Evolutionary conservation across 2,888 invertebrate species (phyloP).

Genomic region (Lucinisca nassula): DNA sequence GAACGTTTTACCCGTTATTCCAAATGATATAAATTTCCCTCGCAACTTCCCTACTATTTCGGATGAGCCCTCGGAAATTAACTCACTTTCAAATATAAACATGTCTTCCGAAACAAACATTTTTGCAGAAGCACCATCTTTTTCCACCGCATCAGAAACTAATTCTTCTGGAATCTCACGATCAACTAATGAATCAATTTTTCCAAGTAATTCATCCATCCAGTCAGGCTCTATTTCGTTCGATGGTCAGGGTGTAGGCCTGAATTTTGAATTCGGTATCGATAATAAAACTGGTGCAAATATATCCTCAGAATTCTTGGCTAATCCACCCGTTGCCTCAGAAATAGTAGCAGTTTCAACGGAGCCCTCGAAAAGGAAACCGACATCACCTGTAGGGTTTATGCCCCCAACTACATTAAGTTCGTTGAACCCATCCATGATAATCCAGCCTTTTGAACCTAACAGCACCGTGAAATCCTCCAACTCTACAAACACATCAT

Average conservation of each 20-base stretch:
- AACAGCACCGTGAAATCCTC: too few relatives aligned
- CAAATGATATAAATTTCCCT: not conserved
- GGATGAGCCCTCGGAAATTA: not conserved
- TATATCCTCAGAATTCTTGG: not conserved
- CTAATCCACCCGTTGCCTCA: not conserved
- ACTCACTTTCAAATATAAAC: not conserved
- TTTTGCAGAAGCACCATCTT: not conserved
- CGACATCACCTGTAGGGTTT: not conserved
- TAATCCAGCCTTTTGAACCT: not conserved
- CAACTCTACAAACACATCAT: too few relatives aligned
- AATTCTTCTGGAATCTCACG: not conserved
- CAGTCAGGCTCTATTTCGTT: not conserved
- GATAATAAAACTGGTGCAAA: not conserved
- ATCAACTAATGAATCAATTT: not conserved
- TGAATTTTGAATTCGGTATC: not conserved
- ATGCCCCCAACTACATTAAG: not conserved
- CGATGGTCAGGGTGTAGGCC: not conserved
- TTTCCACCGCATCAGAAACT: not conserved
- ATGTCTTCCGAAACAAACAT: not conserved
- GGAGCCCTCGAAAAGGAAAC: not conserved
- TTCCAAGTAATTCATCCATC: not conserved
- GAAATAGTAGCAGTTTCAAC: not conserved
- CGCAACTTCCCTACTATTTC: not conserved
- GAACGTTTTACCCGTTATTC: not conserved
- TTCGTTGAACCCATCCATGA: not conserved